Conservation (phyloP, 2,888 invertebrate genomes). For the Acleris cristana region DNA sequence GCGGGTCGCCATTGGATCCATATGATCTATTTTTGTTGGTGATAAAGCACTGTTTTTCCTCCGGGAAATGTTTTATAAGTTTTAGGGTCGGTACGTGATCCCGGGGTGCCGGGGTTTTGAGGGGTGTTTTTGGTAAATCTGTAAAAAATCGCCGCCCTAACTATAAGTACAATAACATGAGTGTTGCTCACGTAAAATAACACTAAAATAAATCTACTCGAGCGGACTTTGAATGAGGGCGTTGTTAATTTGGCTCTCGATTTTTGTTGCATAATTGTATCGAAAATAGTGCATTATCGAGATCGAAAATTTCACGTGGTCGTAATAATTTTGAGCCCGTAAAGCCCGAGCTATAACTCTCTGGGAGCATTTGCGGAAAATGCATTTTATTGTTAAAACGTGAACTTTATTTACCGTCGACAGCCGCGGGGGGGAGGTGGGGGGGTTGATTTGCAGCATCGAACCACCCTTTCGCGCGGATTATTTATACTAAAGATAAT, state of each 20-base stretch:
- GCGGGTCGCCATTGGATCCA: conserved; percentile 80
- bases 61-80: conserved; percentile 79
- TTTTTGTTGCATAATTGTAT: conserved; percentile 48
- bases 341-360: conserved; percentile 81
- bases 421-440: conserved; percentile 67
- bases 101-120: conserved; percentile 51
- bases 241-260: conserved; percentile 44
- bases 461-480: conserved; percentile 81
- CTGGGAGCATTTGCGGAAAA: conserved; percentile 83
- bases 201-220: conserved; percentile 9
- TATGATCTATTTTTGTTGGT: conserved; percentile 81
- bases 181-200: conserved; percentile 1
- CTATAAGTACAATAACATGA: conserved; percentile 26
- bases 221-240: conserved; percentile 21
- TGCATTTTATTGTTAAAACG: conserved; percentile 85
- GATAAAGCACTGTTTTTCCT: conserved; percentile 80
- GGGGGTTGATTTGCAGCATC: conserved; percentile 81
- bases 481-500: conserved; percentile 83
- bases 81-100: conserved; percentile 77
- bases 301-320: conserved; percentile 82
- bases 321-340: conserved; percentile 84
- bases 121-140: conserved; percentile 61
- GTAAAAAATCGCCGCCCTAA: conserved; percentile 59
- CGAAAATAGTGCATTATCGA: conserved; percentile 80
- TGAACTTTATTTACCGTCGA: conserved; percentile 84